A percentile compares a stretch with the other conserved stretches of the same genome.
These are phyloP conservation scores for Chymomyza procnemis DNA, from an alignment of 2,888 invertebrate genomes.

Conservation along the genomic window DNA sequence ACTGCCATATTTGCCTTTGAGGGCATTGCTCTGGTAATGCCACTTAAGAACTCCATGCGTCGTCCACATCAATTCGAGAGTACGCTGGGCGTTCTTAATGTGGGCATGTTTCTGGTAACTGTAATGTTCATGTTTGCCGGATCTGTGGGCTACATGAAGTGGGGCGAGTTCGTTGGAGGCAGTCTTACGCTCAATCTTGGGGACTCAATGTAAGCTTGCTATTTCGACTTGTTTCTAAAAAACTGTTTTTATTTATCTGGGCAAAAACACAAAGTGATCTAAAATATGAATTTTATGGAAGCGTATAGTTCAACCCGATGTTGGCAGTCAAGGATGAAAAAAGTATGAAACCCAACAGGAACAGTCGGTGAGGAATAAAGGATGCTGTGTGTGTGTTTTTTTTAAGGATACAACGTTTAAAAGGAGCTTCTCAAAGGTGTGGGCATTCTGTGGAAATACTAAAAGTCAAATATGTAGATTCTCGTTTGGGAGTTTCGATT, in stretches of 20 bases:
- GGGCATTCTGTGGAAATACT: too few species aligned
- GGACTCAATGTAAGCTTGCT: slow-evolving; percentile 66
- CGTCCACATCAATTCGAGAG: slow-evolving; percentile 87
- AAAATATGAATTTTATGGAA: background rate
- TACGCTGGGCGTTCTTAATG: slow-evolving; percentile 90
- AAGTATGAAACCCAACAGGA: too few species aligned
- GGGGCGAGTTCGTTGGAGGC: slow-evolving; percentile 88
- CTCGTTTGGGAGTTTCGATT: too few species aligned
- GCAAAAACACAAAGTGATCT: background rate
- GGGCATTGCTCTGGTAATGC: slow-evolving; percentile 95
- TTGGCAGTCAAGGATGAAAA: too few species aligned
- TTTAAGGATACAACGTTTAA: too few species aligned
- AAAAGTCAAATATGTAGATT: too few species aligned
- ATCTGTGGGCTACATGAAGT: slow-evolving; percentile 92
- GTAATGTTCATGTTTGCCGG: slow-evolving; percentile 89
- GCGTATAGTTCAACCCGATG: background rate
- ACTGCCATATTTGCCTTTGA: slow-evolving; percentile 98
- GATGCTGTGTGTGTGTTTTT: too few species aligned
- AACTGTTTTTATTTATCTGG: background rate
- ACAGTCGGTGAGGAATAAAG: too few species aligned
- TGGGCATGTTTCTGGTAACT: slow-evolving; percentile 89
- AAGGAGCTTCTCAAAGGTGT: too few species aligned
- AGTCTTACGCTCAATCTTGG: slow-evolving; percentile 94
- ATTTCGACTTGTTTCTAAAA: background rate
- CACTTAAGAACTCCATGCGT: slow-evolving; percentile 94